Evolutionary conservation across 2,797 vertebrate genomes (phyloP).

Genomic region (Melanotaenia boesemani): DNA sequence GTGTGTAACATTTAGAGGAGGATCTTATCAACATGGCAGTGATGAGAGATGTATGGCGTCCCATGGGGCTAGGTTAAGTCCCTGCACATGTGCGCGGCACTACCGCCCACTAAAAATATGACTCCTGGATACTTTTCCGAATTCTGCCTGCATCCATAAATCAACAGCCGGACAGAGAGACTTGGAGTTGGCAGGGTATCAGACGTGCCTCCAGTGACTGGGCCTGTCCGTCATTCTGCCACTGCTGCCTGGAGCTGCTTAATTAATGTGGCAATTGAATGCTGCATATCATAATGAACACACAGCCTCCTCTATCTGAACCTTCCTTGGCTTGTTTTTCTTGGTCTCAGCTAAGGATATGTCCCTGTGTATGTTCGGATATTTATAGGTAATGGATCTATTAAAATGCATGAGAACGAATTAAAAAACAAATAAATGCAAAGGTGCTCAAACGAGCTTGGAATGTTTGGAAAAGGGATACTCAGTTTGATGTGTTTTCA

Average conservation of each 20-base stretch:
- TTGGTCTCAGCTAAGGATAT: constrained; percentile 77
- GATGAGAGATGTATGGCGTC: constrained; percentile 85
- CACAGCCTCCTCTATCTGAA: constrained; percentile 79
- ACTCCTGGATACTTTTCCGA: constrained; percentile 78
- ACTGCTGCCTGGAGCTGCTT: constrained; percentile 73
- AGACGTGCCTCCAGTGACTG: constrained; percentile 76
- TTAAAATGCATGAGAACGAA: constrained; percentile 84
- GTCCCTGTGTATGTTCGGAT: constrained; percentile 71
- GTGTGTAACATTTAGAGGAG: constrained; percentile 73
- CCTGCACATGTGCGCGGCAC: constrained; percentile 77
- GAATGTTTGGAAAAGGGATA: constrained; percentile 78
- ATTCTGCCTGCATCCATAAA: constrained; percentile 78
- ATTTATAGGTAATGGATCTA: constrained; percentile 85
- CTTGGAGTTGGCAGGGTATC: constrained; percentile 79
- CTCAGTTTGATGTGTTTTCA: constrained; percentile 81
- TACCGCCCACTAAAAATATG: constrained; percentile 76
- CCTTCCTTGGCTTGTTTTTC: constrained; percentile 82
- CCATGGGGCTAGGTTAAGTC: constrained; percentile 68
- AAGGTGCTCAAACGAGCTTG: constrained; percentile 69
- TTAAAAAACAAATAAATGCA: constrained; percentile 81
- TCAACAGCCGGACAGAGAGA: constrained; percentile 71
- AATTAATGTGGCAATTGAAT: constrained; percentile 86
- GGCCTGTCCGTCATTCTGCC: constrained; percentile 82
- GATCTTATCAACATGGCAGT: constrained; percentile 85
- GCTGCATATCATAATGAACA: constrained; percentile 83